Evolutionary conservation across 2,888 invertebrate genomes (phyloP).

Genomic region (Incurvaria masculella): DNA sequence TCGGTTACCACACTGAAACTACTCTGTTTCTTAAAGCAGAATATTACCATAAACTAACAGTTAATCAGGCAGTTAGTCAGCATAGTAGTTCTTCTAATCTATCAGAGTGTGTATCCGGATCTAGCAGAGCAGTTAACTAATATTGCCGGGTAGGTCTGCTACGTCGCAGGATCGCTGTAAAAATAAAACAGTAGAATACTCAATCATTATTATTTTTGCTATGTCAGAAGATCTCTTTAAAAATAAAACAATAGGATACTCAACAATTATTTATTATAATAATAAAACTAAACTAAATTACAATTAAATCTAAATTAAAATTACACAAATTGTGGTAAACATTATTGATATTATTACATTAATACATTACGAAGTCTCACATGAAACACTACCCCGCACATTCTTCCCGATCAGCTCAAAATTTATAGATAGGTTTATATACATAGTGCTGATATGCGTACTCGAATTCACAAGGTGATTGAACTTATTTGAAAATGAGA

Average conservation of each 20-base stretch:
- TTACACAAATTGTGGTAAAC: slow-evolving; percentile 1
- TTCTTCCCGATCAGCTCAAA: slow-evolving; percentile 1
- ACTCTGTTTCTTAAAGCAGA: not conserved
- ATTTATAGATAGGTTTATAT: not conserved
- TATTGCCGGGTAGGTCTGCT: slow-evolving; percentile 1
- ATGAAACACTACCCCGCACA: not conserved
- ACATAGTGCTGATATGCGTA: slow-evolving; percentile 1
- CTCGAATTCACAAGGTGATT: not conserved
- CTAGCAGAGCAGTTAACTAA: not conserved
- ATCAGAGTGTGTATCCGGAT: not conserved
- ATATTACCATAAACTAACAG: not conserved
- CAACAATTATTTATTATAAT: not conserved
- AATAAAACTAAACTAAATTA: not conserved
- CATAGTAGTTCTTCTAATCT: slow-evolving; percentile 1
- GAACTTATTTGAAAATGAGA: too few species aligned
- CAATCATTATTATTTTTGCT: too few species aligned
- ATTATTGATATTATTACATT: too few species aligned
- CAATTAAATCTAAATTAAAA: not conserved
- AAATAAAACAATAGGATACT: slow-evolving; percentile 1
- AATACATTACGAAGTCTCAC: not conserved
- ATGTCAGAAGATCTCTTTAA: not conserved
- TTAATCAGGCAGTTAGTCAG: not conserved
- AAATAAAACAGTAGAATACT: too few species aligned
- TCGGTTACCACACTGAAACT: slow-evolving; percentile 1
- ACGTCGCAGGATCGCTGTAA: not conserved